These are phyloP conservation scores for Zaprionus inermis DNA, from an alignment of 1,140 invertebrate species.

Conservation along the genomic window DNA sequence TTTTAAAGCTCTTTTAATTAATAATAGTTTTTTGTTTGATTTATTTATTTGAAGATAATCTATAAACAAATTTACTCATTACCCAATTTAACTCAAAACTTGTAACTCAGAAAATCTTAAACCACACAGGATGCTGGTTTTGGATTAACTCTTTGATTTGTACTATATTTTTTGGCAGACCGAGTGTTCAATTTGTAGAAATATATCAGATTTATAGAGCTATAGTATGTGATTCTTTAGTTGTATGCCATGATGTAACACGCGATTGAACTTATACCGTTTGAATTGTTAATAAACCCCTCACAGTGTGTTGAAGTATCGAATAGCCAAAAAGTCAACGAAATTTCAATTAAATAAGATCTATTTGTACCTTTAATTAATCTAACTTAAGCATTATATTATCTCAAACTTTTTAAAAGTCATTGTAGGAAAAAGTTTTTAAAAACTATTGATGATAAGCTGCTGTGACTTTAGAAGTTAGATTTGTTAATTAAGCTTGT, in stretches of 20 bases:
- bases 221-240: slow-evolving; percentile 4
- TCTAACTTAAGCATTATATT: no score
- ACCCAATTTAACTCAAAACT: background rate
- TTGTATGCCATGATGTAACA: background rate
- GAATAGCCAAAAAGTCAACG: background rate
- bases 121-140: background rate
- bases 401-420: no score
- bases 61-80: background rate
- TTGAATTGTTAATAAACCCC: slow-evolving; percentile 14
- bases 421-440: background rate
- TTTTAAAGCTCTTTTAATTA: background rate
- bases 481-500: background rate
- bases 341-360: slow-evolving; percentile 6
- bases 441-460: no score
- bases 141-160: background rate
- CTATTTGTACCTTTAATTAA: background rate
- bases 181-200: background rate
- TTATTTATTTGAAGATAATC: background rate
- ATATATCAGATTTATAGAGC: background rate
- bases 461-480: background rate
- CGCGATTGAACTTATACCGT: background rate
- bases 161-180: background rate
- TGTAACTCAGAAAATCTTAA: background rate
- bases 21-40: background rate
- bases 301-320: slow-evolving; percentile 4